Evolutionary conservation across 2,113 vertebrate species (phyloP), one percentile per base, ranked within the genome.

Genomic region (Paracanthobrama guichenoti): DNA sequence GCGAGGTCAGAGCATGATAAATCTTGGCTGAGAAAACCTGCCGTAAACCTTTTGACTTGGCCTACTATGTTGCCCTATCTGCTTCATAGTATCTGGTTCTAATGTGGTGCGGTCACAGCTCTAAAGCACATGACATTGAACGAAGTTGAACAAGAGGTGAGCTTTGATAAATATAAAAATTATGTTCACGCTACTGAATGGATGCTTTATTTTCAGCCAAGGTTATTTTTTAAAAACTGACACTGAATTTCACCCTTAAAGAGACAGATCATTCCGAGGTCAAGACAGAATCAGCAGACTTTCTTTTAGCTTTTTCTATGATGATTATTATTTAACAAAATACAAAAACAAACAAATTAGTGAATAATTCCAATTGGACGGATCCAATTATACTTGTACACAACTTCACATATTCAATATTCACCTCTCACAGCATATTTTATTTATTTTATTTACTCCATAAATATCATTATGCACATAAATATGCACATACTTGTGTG

Each of bases 1-100:
- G 85, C 77, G 80, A 91, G 82, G 55, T 87, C 78, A 88, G 53
- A 16, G 81, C 88, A 89, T 90, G 78, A 42, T 50, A 35, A 91
- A 90, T 90, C 88, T 90, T 89, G 90, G 82, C 73, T 83, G 88
- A 91, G 90, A 82, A 92, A 89, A 91, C 84, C 86, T 87, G 92
- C 86, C 88, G 88, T 91, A 89, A 2, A 83, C 62, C 76, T 90
- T 90, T 46, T 14, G 75, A 86, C 86, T 86, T 84, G 67, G 88
- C 53, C 88, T 87, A 86, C 87, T 88, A 81, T 62, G 66, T 79
- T 72, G 87, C 66, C 86, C 76, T 83, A 77, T 87, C 84, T 71
- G 84, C 80, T 81, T 35, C 86, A 86, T 71, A 83, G 78, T 78
- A 77, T 87, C 86, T 87, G 73, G 48, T 90, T 86, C 81, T 90